Conservation (phyloP, 2,113 vertebrate genomes). For the Eulemur macaco region DNA sequence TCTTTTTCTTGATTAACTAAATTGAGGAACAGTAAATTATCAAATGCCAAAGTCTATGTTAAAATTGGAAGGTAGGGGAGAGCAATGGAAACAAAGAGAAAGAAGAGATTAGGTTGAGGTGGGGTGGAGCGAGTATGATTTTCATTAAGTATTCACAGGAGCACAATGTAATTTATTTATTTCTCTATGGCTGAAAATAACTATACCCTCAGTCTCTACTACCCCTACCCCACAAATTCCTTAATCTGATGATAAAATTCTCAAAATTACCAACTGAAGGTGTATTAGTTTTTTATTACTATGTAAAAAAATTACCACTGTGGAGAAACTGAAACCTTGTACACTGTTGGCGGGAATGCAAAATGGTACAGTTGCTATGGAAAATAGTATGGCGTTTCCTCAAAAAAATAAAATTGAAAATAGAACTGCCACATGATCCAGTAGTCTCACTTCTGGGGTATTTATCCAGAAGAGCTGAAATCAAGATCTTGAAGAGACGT, state of each 20-base stretch:
- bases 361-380: neutral
- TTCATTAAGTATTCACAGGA: neutral
- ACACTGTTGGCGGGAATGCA: neutral
- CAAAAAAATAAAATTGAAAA: neutral
- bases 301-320: neutral
- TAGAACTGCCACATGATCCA: neutral
- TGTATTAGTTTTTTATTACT: neutral
- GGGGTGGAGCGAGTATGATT: neutral
- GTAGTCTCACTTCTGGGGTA: neutral
- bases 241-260: constrained; percentile 6
- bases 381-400: neutral
- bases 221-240: neutral
- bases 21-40: neutral
- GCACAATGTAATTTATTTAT: neutral
- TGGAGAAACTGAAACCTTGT: neutral
- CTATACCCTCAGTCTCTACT: neutral
- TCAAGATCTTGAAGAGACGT: neutral
- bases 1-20: constrained; percentile 21
- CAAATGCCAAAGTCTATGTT: neutral
- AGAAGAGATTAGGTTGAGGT: neutral
- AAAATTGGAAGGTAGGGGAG: neutral
- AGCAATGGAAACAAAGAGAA: neutral
- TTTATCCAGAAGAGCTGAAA: neutral
- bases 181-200: neutral
- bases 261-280: neutral